Evolutionary conservation across 2,888 invertebrate genomes (phyloP), one percentile per base, ranked within the genome.

Genomic region (Amorpha juglandis): DNA sequence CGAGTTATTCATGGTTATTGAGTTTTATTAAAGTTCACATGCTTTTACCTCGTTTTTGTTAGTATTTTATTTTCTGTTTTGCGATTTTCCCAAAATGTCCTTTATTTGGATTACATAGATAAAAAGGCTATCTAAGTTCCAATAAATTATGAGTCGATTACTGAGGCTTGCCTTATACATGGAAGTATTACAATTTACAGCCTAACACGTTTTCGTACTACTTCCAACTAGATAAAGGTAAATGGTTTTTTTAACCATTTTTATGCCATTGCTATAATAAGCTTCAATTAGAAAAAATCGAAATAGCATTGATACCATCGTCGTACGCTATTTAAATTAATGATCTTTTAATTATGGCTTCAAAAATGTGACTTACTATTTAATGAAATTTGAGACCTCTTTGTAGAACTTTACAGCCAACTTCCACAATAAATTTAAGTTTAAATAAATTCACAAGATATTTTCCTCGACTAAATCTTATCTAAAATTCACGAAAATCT

Each of bases 401-500:
- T n/a, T 4, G 27, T 27, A 4, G 27, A 42, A 42, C 11, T 45
- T 45, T 6, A 45, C 14, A 12, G 35, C 14, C 12, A 27, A 35
- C 33, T 58, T 42, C 8, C 19, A 12, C 19, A 42, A 42, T 16
- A 58, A 35, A 53, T 6, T 1, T 11, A 38, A 58, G 19, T 58
- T 16, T 58, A 58, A 58, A 58, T 19, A 3, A 19, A 42, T 11
- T 58, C 42, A 12, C 6, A 19, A 42, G 11, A 58, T 58, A 19
- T 52, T 38, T 35, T 58, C 19, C 42, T 16, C 38, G 42, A 42
- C 42, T 58, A 38, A 58, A 42, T 58, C 48, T 58, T 47, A 19
- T 19, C 16, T 52, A 63, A 63, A 52, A 53, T 53, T 35, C 53
- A 33, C 27, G 38, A 52, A 62, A 65, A 65, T 53, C 63, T 47